Percentiles rank a stretch among this genome's conserved stretches.
Evolutionary conservation across 2,113 vertebrate species (phyloP).

Genomic region (Aspiorhynchus laticeps): DNA sequence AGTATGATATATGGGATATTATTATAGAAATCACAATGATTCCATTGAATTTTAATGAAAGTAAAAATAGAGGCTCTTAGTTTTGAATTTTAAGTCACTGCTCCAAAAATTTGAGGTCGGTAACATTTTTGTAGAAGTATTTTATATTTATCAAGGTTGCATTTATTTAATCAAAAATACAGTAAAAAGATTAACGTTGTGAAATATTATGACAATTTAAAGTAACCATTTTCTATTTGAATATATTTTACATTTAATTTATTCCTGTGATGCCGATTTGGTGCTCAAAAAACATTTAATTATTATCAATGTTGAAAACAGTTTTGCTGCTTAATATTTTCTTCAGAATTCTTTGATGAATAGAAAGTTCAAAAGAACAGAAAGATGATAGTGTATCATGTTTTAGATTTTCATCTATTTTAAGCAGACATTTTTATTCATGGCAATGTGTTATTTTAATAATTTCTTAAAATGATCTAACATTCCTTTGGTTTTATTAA

Average conservation of each 20-base stretch:
- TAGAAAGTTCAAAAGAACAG: not conserved
- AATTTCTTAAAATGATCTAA: not conserved
- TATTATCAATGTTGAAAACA: no score
- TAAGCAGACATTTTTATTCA: not conserved
- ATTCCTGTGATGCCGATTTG: not conserved
- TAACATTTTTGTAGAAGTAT: not conserved
- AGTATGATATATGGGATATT: not conserved
- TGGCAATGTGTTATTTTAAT: not conserved
- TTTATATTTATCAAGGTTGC: not conserved
- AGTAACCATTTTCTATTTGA: not conserved
- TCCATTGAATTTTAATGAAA: not conserved
- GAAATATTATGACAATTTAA: not conserved
- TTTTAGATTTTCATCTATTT: not conserved
- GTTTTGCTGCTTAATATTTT: no score
- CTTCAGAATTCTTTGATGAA: not conserved
- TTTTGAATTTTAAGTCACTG: not conserved
- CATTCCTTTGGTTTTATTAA: slow-evolving; percentile 9
- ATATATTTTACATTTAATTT: not conserved
- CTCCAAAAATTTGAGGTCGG: not conserved
- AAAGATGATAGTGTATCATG: not conserved
- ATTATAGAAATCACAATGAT: not conserved
- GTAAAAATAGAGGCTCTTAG: not conserved
- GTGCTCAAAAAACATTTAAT: not conserved
- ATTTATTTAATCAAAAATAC: not conserved
- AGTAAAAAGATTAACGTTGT: not conserved